phyloP scores from a whole-genome alignment of 2,797 vertebrate genomes.

The Gymnodraco acuticeps region DNA sequence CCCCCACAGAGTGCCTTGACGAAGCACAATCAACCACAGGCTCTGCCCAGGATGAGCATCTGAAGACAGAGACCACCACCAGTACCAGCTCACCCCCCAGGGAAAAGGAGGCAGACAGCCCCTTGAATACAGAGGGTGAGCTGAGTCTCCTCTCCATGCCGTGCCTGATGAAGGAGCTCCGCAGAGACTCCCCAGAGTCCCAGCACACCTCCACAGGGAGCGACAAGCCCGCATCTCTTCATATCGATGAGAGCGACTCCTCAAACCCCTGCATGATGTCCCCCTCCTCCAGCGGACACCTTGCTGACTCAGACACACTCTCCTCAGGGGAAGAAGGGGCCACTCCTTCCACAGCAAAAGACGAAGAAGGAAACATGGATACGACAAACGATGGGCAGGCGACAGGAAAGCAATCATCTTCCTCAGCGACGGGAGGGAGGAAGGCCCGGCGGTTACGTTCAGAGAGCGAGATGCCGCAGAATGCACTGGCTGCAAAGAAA shows the following conservation, averaged over 20 bases:
- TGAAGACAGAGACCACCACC: slow-evolving; percentile 87
- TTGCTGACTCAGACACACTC: slow-evolving; percentile 96
- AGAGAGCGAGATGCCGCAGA: slow-evolving; percentile 91
- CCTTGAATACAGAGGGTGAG: slow-evolving; percentile 84
- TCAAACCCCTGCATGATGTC: slow-evolving; percentile 98
- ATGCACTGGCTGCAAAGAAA: slow-evolving; percentile 97
- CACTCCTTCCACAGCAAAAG: slow-evolving; percentile 67
- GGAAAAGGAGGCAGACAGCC: slow-evolving; percentile 84
- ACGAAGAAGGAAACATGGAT: slow-evolving; percentile 77
- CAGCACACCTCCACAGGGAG: slow-evolving; percentile 91
- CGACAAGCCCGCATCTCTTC: slow-evolving; percentile 86
- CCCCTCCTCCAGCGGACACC: slow-evolving; percentile 96
- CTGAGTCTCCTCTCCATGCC: slow-evolving; percentile 92
- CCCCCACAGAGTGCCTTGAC: slow-evolving; percentile 85
- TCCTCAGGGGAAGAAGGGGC: slow-evolving; percentile 93
- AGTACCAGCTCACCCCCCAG: slow-evolving; percentile 79
- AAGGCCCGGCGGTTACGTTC: slow-evolving; percentile 96
- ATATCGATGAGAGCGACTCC: slow-evolving; percentile 94
- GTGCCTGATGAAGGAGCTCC: slow-evolving; percentile 94
- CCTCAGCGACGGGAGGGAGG: slow-evolving; percentile 76
- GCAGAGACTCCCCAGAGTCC: slow-evolving; percentile 92
- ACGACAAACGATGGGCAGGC: slow-evolving; percentile 79
- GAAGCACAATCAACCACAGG: slow-evolving; percentile 78
- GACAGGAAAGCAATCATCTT: slow-evolving; percentile 70
- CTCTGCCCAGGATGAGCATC: slow-evolving; percentile 85